Evolutionary conservation across 2,888 invertebrate species (phyloP).

Genomic region (Epirrhoe tristata): DNA sequence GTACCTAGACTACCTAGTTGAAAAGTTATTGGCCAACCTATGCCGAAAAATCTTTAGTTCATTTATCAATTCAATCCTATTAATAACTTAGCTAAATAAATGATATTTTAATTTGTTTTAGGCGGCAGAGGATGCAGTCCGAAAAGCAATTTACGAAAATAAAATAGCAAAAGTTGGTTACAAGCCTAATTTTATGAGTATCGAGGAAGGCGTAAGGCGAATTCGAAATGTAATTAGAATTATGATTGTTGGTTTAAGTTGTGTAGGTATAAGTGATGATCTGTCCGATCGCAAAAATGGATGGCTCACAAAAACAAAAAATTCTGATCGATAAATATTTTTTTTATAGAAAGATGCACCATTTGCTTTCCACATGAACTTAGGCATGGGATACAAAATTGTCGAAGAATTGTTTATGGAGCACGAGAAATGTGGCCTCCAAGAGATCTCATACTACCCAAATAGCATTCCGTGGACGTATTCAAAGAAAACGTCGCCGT

Average conservation of each 20-base stretch:
- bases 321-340: neutral
- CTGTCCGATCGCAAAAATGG: no score
- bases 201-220: conserved; percentile 85
- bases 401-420: conserved; percentile 87
- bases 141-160: conserved; percentile 85
- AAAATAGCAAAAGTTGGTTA: conserved; percentile 86
- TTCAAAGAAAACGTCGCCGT: conserved; percentile 84
- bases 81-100: neutral
- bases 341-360: conserved; percentile 69
- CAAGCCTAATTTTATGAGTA: conserved; percentile 81
- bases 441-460: conserved; percentile 85
- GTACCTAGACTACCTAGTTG: no score
- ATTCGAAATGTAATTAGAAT: conserved; percentile 68
- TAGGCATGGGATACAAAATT: conserved; percentile 85
- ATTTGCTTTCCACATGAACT: conserved; percentile 87
- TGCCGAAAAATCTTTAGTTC: no score
- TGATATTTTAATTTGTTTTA: conserved; percentile 39
- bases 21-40: no score
- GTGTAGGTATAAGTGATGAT: no score
- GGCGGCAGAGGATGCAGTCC: conserved; percentile 79
- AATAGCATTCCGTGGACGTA: conserved; percentile 82
- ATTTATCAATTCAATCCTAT: no score
- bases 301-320: no score
- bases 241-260: conserved; percentile 4
- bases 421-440: conserved; percentile 88